These are phyloP conservation scores for Palaemon carinicauda DNA, from an alignment of 1,140 invertebrate genomes.

Conservation along the genomic window DNA sequence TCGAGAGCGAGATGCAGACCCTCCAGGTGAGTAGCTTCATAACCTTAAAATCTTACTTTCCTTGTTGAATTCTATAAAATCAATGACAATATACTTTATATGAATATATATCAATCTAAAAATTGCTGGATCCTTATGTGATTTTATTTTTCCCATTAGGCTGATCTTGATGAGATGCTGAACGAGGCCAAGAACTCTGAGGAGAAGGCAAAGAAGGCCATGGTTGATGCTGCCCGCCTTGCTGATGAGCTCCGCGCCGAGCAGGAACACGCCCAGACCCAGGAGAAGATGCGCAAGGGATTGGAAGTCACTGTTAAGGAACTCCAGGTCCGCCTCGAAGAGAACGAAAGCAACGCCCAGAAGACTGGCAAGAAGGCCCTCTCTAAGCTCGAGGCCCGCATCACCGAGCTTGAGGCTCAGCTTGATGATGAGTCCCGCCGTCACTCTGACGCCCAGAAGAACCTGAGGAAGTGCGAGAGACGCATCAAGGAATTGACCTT, in stretches of 20 bases:
- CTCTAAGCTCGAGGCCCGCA: conserved; percentile 67
- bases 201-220: background rate
- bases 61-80: background rate
- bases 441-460: conserved; percentile 74
- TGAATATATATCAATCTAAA: background rate
- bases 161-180: background rate
- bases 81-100: background rate
- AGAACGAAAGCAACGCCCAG: conserved; percentile 68
- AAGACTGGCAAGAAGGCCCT: conserved; percentile 71
- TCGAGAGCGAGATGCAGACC: conserved; percentile 61
- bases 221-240: conserved; percentile 19
- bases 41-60: background rate
- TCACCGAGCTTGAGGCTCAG: conserved; percentile 67
- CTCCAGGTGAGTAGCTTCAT: conserved; percentile 59
- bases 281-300: background rate
- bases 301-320: conserved; percentile 62
- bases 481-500: conserved; percentile 51
- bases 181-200: background rate
- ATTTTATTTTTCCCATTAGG: background rate
- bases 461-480: conserved; percentile 3
- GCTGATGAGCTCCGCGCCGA: background rate
- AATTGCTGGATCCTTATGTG: background rate
- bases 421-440: conserved; percentile 87
- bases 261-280: background rate
- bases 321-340: conserved; percentile 69